Evolutionary conservation across 2,113 vertebrate species (phyloP), one percentile per base, ranked within the genome.

Genomic region (Cynocephalus volans): DNA sequence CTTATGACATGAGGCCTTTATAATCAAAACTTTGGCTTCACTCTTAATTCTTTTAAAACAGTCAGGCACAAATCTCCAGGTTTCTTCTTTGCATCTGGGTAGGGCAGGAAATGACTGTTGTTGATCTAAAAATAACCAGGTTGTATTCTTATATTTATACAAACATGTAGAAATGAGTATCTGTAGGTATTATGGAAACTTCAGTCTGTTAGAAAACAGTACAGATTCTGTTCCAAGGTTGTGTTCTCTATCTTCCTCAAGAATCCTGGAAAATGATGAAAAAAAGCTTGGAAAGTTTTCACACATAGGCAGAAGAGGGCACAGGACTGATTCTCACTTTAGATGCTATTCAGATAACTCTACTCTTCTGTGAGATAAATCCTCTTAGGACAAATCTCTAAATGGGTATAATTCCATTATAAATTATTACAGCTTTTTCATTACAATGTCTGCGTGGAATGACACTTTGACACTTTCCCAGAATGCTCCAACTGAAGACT

Each of bases 211-310:
- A 65, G 76, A 76, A 23, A n/a, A 64, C 80, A 64, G n/a, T 87
- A 23, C 10, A 77, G 45, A 76, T 87, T 94, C 88, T 87, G 36
- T 26, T 65, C 28, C 41, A 88, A 73, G 45, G 31, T 45, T 60
- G 26, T 88, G 45, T 76, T 76, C 23, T 76, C 62, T 18, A 28
- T 75, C 75, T 79, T 91, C 54, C 64, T 80, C 41, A 41, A 88
- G 69, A 88, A 73, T 79, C 48, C 82, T 70, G 15, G 54, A 72
- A 96, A 83, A 82, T 58, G 82, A 60, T 33, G 45, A 83, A 45
- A 48, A 93, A 36, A 41, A 28, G 9, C 33, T 26, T 67, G 23
- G 28, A n/a, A 56, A 65, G 17, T 54, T 56, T 70, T 24, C n/a
- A 48, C 56, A 90, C 48, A 31, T 62, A 79, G 24, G 23, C 58